phyloP scores from a whole-genome alignment of 37 sponge, comb jelly and placozoan genomes.

The Aphrocallistes beatrix region DNA sequence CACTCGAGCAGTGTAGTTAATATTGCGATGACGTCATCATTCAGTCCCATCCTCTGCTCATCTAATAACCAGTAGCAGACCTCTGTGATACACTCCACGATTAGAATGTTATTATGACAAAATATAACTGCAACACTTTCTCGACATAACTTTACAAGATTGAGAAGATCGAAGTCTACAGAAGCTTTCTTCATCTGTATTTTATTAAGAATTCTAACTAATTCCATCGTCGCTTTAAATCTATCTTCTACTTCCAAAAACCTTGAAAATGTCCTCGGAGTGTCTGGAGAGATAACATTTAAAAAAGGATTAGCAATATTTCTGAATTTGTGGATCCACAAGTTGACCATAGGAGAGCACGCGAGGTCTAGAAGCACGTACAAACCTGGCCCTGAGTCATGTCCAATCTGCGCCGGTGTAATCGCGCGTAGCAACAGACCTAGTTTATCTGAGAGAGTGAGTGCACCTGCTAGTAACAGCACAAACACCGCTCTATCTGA shows the following conservation, averaged over 20 bases:
- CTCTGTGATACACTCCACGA: neutral
- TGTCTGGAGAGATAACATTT: neutral
- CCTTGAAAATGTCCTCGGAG: neutral
- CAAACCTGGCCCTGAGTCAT: neutral
- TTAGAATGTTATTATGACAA: neutral
- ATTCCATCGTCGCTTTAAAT: neutral
- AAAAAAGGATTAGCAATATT: neutral
- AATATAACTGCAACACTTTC: neutral
- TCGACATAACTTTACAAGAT: neutral
- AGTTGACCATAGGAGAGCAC: neutral
- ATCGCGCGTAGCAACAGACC: neutral
- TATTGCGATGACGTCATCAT: neutral
- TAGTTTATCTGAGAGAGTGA: neutral
- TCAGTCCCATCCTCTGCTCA: conserved; percentile 3
- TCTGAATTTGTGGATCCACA: neutral
- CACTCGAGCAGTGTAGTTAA: neutral
- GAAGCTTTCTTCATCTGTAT: neutral
- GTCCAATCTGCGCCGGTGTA: no score
- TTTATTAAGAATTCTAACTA: neutral
- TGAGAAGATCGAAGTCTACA: neutral
- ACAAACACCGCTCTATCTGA: neutral
- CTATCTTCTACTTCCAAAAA: neutral
- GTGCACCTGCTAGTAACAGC: neutral
- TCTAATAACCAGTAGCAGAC: neutral
- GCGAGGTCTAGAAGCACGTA: neutral